These are phyloP conservation scores for Merluccius polli DNA, from an alignment of 2,797 vertebrate genomes.

Conservation along the genomic window DNA sequence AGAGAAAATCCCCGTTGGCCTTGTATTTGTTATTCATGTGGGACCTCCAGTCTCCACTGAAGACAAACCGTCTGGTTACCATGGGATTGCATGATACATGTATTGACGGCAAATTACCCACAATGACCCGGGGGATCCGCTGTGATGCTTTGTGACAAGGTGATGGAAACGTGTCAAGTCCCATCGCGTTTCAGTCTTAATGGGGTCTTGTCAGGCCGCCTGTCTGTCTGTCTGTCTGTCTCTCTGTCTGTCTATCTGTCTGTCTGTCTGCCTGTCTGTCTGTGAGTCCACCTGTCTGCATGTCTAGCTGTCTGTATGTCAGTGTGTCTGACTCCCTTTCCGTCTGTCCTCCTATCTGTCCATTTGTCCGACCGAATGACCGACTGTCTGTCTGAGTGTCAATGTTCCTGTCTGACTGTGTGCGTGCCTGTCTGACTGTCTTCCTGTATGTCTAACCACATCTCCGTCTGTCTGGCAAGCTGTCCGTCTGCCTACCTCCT, in stretches of 20 bases:
- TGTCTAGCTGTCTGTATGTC: background rate
- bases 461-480: background rate
- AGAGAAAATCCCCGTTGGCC: constrained; percentile 32
- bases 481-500: background rate
- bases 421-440: background rate
- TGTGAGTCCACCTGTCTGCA: background rate
- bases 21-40: constrained; percentile 37
- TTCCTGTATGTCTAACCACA: background rate
- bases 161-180: constrained; percentile 46
- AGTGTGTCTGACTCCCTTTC: too few species aligned
- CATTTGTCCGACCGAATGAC: background rate
- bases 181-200: constrained; percentile 41
- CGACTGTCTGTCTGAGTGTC: background rate
- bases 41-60: constrained; percentile 30
- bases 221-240: background rate
- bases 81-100: constrained; percentile 48
- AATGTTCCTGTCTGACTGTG: background rate
- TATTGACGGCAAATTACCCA: constrained; percentile 52
- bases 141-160: constrained; percentile 52
- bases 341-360: background rate
- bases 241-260: background rate
- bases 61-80: constrained; percentile 29
- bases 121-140: constrained; percentile 37
- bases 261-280: background rate
- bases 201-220: constrained; percentile 2